Base-by-base conservation (phyloP, 2,888 invertebrate genomes). In the Leucania comma region DNA sequence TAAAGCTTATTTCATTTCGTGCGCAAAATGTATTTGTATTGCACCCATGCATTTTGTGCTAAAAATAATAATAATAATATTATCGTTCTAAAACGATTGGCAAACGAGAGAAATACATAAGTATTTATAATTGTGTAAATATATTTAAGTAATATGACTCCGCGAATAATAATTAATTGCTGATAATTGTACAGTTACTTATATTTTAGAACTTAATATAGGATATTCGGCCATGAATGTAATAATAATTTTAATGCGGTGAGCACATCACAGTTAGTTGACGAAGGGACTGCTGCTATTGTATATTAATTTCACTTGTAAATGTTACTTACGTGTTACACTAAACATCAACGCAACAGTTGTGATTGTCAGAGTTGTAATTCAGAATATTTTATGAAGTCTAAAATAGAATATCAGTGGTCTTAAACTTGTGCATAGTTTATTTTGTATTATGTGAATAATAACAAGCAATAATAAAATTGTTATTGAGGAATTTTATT, bases 381-480 rank as follows among this genome's bases (percentile, higher is more conserved):
- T 91, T 90, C 90, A 89, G 88, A 93, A 85, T 83, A 82, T 93
- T 93, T 91, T 94, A 93, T 93, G 88, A 90, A 93, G 88, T 92
- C 90, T 91, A 88, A 91, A 90, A 90, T 90, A 90, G 87, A 91
- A 92, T 91, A 90, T 90, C 94, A 92, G 92, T 93, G 95, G 94
- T 95, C 95, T 93, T 94, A 93, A 92, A 95, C 91, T 96, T 97
- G 96, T 97, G 97, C 96, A 96, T 96, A 97, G 96, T 96, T 97
- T 96, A 97, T 97, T 97, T 97, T 97, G 96, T 96, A 97, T 96
- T 96, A 96, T 96, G 96, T 96, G 96, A 96, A 97, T 96, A 96
- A 95, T 96, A 96, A 96, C 96, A 92, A 96, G 96, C 96, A 96
- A 96, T 96, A 96, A 96, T 96, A 95, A 96, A 96, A 96, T 96